Conservation (phyloP, 2,888 invertebrate genomes). For the Zaprionus obscuricornis region DNA sequence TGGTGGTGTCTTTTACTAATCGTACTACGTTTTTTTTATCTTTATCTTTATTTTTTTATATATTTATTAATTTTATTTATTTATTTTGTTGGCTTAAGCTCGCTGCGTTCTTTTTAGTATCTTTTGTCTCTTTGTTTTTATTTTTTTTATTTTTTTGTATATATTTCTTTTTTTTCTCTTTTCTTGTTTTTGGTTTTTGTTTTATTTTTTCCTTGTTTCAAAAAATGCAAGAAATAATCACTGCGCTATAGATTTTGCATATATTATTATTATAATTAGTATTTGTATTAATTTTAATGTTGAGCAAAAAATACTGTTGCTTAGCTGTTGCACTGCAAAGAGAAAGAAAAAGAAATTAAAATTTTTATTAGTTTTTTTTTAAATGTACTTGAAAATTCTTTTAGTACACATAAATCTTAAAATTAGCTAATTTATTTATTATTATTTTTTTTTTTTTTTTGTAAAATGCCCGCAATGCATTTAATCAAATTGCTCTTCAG, state of each 20-base stretch:
- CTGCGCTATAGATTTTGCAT: conserved; percentile 46
- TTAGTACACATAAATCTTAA: conserved; percentile 36
- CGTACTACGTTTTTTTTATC: conserved; percentile 61
- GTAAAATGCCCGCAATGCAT: conserved; percentile 59
- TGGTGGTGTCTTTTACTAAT: conserved; percentile 81
- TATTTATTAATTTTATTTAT: conserved; percentile 10
- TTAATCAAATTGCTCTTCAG: conserved; percentile 62
- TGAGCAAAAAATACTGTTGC: conserved; percentile 79
- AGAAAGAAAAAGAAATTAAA: conserved; percentile 22
- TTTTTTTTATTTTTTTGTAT: not conserved
- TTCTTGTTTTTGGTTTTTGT: conserved; percentile 9
- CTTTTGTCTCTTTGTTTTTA: conserved; percentile 28
- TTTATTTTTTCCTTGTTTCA: conserved; percentile 23
- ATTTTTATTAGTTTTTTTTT: conserved; percentile 6
- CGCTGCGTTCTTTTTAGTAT: conserved; percentile 67
- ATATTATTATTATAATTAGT: conserved; percentile 28
- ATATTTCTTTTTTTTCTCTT: conserved; percentile 17
- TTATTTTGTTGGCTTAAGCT: conserved; percentile 66
- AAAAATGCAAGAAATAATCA: conserved; percentile 75
- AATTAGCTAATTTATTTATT: conserved; percentile 67
- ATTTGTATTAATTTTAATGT: conserved; percentile 44
- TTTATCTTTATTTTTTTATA: not conserved
- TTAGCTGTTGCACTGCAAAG: conserved; percentile 65
- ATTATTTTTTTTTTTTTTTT: no score
- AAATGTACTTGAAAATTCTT: conserved; percentile 11